Base-by-base conservation (phyloP, 1,140 invertebrate genomes). In the Zaprionus africanus region DNA sequence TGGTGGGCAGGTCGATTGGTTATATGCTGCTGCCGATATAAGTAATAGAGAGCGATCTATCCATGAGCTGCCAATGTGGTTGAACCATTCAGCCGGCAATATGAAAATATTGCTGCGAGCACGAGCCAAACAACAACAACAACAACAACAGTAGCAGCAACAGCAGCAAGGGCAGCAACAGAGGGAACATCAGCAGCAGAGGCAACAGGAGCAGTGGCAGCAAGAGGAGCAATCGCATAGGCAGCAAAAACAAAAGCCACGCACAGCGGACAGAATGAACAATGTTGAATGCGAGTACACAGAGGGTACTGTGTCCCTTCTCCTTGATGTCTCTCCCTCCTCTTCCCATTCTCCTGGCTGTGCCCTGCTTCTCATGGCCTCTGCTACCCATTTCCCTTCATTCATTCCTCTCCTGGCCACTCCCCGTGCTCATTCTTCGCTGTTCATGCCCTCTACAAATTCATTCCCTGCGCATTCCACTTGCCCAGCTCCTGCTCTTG, bases 11-110 rank as follows among this genome's bases (percentile, higher is more conserved):
- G 38, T 66, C 64, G 64, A 66, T 66, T 66, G 64, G 54, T 66
- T 66, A 66, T 57, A 66, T 53, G 64, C 38, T 65, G 26, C 13
- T 15, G 36, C 12, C 54, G 64, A 46, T 66, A 66, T 66, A 66
- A 66, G 64, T 58, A 66, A 66, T 66, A 66, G 64, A 66, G 56
- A 36, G 28, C 56, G 65, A 59, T 68, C 65, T 59, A 59, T 58
- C 53, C 65, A 68, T 59, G 65, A 68, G 34, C 65, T 68, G 67
- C 67, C 57, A 69, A 69, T 69, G 67, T 69, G 67, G 67, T 61
- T 69, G 46, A 69, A 61, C 49, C 67, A 61, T 69, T 69, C 58
- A 49, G 67, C 24, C n/a, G 53, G 67, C 67, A 69, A 69, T 69
- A 69, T 69, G 58, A 69, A 69, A 69, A 69, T 61, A 68, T 68